A percentile compares a stretch with the other conserved stretches of the same genome.
Conservation (phyloP, 2,797 vertebrate species). For the Pangasius macronema region DNA sequence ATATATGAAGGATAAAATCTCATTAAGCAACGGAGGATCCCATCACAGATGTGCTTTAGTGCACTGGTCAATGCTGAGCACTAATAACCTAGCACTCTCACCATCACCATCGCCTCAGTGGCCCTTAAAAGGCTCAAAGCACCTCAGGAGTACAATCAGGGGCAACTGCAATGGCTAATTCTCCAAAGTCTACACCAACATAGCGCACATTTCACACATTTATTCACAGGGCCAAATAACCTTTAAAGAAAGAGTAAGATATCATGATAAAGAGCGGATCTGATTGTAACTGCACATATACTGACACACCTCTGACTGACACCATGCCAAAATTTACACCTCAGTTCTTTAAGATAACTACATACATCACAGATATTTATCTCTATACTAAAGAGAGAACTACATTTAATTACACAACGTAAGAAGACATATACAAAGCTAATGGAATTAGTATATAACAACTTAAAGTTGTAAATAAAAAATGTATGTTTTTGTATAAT, state of each 20-base stretch:
- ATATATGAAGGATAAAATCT: slow-evolving; percentile 60
- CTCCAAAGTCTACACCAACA: slow-evolving; percentile 5
- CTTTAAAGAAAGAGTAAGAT: neutral
- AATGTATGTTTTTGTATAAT: neutral
- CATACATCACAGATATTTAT: neutral
- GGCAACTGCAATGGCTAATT: slow-evolving; percentile 42
- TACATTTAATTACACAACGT: neutral
- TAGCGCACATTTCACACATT: neutral
- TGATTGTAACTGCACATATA: neutral
- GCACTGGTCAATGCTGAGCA: neutral
- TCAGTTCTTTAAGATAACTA: neutral
- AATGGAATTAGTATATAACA: neutral
- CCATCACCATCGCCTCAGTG: slow-evolving; percentile 12
- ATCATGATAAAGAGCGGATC: neutral
- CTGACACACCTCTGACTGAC: neutral
- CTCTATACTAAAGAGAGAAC: neutral
- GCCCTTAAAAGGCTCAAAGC: neutral
- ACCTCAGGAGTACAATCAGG: slow-evolving; percentile 35
- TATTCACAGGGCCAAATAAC: neutral
- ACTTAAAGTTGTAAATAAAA: slow-evolving; percentile 2
- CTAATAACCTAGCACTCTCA: neutral
- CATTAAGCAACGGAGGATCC: slow-evolving; percentile 56
- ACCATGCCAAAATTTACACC: neutral
- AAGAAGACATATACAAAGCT: neutral
- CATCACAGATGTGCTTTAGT: slow-evolving; percentile 33